Evolutionary conservation across 2,888 invertebrate species (phyloP).

Genomic region (Chalcosyrphus nemorum): DNA sequence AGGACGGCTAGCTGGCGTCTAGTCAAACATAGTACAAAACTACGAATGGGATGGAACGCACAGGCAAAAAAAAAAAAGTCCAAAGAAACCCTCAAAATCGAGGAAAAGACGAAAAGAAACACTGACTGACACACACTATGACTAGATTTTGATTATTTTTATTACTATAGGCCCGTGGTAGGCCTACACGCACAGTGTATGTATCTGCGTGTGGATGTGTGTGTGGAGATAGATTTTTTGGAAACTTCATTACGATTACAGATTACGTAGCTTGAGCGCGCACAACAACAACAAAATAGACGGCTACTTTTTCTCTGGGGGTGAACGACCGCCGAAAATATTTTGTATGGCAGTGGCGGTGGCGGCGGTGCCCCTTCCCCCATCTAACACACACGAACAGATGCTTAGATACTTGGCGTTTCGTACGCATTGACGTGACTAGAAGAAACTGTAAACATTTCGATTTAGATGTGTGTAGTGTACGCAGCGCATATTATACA

Average conservation of each 20-base stretch:
- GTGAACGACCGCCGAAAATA: constrained; percentile 82
- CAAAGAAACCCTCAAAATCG: constrained; percentile 26
- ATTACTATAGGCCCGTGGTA: constrained; percentile 4
- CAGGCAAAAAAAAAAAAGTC: background rate
- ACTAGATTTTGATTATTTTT: constrained; percentile 20
- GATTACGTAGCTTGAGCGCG: constrained; percentile 50
- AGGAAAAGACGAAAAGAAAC: background rate
- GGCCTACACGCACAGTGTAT: background rate
- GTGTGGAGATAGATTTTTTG: constrained; percentile 49
- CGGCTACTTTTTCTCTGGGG: constrained; percentile 69
- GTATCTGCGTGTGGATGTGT: constrained; percentile 36
- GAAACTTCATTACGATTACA: constrained; percentile 61
- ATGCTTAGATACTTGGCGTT: constrained; percentile 28
- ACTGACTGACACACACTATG: background rate
- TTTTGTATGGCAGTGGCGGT: no score
- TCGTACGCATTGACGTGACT: constrained; percentile 42
- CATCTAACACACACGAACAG: background rate
- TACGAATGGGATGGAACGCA: background rate
- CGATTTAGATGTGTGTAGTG: constrained; percentile 1
- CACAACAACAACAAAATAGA: constrained; percentile 16
- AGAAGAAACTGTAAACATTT: constrained; percentile 53
- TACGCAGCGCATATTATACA: background rate
- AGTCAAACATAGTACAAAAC: background rate
- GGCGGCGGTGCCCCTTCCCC: constrained; percentile 43
- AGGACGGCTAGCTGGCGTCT: constrained; percentile 60